Evolutionary conservation across 2,113 vertebrate species (phyloP), one percentile per base, ranked within the genome.

Genomic region (Hippotragus niger): DNA sequence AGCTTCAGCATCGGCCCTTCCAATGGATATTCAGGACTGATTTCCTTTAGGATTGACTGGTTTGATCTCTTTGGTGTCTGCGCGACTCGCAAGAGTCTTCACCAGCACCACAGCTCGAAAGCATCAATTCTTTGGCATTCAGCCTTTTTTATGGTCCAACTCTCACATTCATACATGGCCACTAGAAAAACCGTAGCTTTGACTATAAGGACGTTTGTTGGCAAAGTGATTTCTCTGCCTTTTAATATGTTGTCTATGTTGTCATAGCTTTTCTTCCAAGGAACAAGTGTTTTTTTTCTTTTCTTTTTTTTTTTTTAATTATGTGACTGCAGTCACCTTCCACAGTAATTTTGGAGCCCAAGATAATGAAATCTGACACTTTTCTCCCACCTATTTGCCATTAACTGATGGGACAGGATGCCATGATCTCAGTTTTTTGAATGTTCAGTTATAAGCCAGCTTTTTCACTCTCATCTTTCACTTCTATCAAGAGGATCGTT

Each of bases 121-220:
- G 10, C 67, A 40, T 40, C 67, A 71, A 23, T 40, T 74, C n/a
- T 40, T 74, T 40, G 67, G 9, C 10, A 40, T 40, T 74, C 67
- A 74, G 67, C 1, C 19, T 40, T 40, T 74, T 40, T 74, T 40
- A 74, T 74, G 19, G 2, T 40, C n/a, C 67, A 13, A 74, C 19
- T 74, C 21, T 74, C 67, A 71, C n/a, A 74, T 74, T 40, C n/a
- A 74, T 12, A 74, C 19, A 13, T 40, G 67, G 19, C n/a, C 36
- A 40, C 19, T 74, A 40, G n/a, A 40, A 74, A 40, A 74, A 74
- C 19, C 1, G 0, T 25, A 74, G 19, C n/a, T 74, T 74, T 74
- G n/a, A 74, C 36, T 23, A 40, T 40, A 71, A 40, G n/a, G 67
- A 71, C 5, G 0, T 23, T 74, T 74, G 10, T 40, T 0, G 0